A percentile compares a stretch with the other conserved stretches of the same genome.
phyloP scores from a whole-genome alignment of 2,888 invertebrate species.

The Allacma fusca region DNA sequence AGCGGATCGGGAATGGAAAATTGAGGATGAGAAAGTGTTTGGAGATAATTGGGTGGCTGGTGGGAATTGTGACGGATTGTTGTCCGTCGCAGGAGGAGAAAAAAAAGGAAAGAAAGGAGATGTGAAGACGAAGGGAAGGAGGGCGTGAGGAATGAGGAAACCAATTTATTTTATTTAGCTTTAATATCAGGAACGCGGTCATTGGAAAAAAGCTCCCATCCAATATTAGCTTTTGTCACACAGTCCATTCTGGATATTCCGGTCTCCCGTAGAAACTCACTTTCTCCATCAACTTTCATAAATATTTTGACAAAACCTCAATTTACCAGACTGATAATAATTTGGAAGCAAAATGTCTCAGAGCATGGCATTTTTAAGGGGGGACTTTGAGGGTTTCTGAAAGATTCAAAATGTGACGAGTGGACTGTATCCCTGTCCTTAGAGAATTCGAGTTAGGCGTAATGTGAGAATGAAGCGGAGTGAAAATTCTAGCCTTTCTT shows the following conservation, averaged over 20 bases:
- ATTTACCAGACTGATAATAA: too few relatives aligned
- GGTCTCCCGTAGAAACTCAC: too few relatives aligned
- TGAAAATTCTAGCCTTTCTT: background rate
- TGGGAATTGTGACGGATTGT: background rate
- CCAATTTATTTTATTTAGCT: slow-evolving; percentile 10
- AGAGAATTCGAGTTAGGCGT: background rate
- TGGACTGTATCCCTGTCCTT: too few relatives aligned
- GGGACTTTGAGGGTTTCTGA: too few relatives aligned
- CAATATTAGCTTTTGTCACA: background rate
- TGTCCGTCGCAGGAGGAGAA: background rate
- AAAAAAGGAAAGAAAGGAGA: background rate
- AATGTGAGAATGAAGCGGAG: background rate
- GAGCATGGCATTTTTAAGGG: too few relatives aligned
- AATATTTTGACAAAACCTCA: too few relatives aligned
- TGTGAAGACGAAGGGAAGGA: background rate
- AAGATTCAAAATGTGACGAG: too few relatives aligned
- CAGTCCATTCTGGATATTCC: background rate
- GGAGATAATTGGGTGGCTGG: too few relatives aligned
- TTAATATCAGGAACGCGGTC: background rate
- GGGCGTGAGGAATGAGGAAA: background rate
- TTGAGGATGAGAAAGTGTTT: too few relatives aligned
- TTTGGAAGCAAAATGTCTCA: too few relatives aligned
- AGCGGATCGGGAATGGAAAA: background rate
- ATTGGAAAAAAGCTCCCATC: background rate
- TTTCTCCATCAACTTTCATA: too few relatives aligned